These are phyloP conservation scores for Zoanthus sociatus DNA, from an alignment of 92 coral and sea anemone species.

Conservation along the genomic window DNA sequence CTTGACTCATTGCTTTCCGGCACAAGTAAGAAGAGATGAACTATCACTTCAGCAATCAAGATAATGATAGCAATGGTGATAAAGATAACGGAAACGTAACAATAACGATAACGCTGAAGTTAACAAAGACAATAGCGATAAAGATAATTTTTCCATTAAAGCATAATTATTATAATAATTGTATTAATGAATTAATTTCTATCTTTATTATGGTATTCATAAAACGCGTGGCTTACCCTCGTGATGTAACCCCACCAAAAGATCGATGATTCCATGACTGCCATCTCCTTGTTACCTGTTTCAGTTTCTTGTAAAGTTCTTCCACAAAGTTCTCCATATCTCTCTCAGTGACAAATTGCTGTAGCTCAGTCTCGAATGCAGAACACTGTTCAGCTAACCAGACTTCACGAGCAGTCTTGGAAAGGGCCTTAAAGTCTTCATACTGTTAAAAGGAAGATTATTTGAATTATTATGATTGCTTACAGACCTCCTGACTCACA, in stretches of 20 bases:
- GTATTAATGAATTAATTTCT: too few relatives aligned
- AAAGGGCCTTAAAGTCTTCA: slow-evolving; percentile 89
- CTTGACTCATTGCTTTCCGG: too few relatives aligned
- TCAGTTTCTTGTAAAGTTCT: slow-evolving; percentile 89
- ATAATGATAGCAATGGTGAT: neutral
- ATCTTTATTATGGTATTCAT: neutral
- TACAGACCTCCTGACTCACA: too few relatives aligned
- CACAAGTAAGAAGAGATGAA: too few relatives aligned
- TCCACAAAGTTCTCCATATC: slow-evolving; percentile 86
- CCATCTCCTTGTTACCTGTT: slow-evolving; percentile 95
- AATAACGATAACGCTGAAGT: neutral
- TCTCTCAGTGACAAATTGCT: slow-evolving; percentile 62
- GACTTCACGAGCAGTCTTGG: slow-evolving; percentile 93
- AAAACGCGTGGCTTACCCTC: slow-evolving; percentile 74
- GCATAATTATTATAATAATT: too few relatives aligned
- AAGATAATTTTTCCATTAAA: too few relatives aligned
- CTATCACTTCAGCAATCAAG: too few relatives aligned
- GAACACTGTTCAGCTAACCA: slow-evolving; percentile 98
- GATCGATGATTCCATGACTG: slow-evolving; percentile 97
- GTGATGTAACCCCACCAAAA: slow-evolving; percentile 93
- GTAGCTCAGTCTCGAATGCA: slow-evolving; percentile 87
- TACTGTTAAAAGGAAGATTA: slow-evolving; percentile 51
- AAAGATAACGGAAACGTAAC: neutral
- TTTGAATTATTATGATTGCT: neutral
- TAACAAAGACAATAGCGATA: too few relatives aligned